These are phyloP conservation scores for Penaeus monodon DNA, from an alignment of 2,888 invertebrate genomes.

Conservation along the genomic window DNA sequence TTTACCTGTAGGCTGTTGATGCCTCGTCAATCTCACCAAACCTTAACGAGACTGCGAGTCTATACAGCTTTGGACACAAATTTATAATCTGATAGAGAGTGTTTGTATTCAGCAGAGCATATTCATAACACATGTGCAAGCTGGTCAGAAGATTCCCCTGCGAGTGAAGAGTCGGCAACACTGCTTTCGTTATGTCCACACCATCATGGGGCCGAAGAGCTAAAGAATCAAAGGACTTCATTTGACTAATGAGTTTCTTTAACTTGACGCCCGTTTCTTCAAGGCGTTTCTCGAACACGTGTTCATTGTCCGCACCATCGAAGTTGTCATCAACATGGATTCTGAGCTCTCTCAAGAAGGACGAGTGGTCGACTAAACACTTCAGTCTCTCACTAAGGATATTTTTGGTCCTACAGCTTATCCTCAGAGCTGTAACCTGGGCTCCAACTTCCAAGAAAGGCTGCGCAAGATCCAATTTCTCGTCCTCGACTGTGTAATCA, in stretches of 20 bases:
- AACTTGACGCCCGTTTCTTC: conserved; percentile 31
- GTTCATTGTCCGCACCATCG: conserved; percentile 16
- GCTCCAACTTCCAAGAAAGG: conserved; percentile 46
- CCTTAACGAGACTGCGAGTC: conserved; percentile 38
- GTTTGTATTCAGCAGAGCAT: conserved; percentile 8
- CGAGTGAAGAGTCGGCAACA: conserved; percentile 33
- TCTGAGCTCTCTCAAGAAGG: conserved; percentile 44
- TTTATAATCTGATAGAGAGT: conserved; percentile 52
- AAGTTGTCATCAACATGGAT: conserved; percentile 42
- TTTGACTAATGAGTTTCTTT: conserved; percentile 33
- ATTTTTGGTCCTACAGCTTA: conserved; percentile 28
- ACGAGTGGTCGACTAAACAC: not conserved
- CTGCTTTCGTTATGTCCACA: conserved; percentile 34
- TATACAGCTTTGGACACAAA: conserved; percentile 49
- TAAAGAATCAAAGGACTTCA: conserved; percentile 37
- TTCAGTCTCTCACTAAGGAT: conserved; percentile 18
- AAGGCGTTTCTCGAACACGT: conserved; percentile 2
- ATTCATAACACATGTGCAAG: conserved; percentile 45
- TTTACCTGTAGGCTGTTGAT: conserved; percentile 42
- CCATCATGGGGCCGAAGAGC: conserved; percentile 25
- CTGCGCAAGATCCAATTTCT: conserved; percentile 10
- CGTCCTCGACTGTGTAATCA: conserved; percentile 2
- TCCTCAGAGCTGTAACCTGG: conserved; percentile 28
- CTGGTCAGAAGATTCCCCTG: conserved; percentile 42
- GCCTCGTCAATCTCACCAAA: conserved; percentile 29